These are phyloP conservation scores for Cataglyphis livida DNA, from an alignment of 2,888 invertebrate species.

Conservation along the genomic window DNA sequence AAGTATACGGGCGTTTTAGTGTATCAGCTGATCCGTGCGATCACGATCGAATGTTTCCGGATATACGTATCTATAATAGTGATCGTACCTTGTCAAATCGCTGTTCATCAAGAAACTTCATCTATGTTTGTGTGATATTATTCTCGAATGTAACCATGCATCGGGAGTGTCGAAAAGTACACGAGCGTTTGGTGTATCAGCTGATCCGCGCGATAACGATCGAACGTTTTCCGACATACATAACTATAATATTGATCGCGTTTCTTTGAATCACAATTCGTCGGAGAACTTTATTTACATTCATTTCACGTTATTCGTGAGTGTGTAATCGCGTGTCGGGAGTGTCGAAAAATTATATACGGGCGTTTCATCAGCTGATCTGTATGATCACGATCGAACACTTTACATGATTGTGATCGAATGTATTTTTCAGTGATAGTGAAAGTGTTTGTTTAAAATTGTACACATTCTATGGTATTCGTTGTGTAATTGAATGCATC, in stretches of 20 bases:
- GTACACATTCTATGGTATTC: conserved; percentile 8
- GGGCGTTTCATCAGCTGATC: neutral
- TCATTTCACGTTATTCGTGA: neutral
- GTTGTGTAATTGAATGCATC: conserved; percentile 27
- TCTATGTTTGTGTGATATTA: too few species aligned
- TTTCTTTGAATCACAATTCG: neutral
- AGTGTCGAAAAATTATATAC: neutral
- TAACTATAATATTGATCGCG: neutral
- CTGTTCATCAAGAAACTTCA: too few species aligned
- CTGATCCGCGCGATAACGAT: neutral
- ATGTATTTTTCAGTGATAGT: neutral
- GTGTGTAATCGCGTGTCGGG: neutral
- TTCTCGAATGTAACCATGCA: too few species aligned
- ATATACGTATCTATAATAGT: neutral
- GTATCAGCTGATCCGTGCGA: neutral
- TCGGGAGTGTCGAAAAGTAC: too few species aligned
- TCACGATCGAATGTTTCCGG: neutral
- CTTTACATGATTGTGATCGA: neutral
- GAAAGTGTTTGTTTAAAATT: neutral
- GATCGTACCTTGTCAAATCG: too few species aligned
- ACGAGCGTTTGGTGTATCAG: too few species aligned
- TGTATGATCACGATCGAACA: neutral
- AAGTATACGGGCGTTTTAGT: too few species aligned
- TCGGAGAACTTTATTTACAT: neutral
- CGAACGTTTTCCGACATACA: neutral